These are phyloP conservation scores for Axinella damicornis DNA, from an alignment of 37 sponge, comb jelly and placozoan species.

Conservation along the genomic window DNA sequence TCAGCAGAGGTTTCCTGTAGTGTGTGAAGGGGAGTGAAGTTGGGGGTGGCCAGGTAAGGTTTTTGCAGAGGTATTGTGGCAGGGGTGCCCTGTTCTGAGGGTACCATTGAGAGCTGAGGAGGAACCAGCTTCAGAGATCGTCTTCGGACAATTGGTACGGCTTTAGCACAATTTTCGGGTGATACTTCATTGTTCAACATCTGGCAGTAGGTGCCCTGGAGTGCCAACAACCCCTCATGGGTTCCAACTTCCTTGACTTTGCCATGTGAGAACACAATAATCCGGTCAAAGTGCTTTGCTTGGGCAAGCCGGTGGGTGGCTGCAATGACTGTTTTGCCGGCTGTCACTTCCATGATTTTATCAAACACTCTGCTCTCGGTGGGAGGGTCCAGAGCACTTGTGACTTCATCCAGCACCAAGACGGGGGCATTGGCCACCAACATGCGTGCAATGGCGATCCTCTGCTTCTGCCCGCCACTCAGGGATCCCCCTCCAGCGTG, in stretches of 20 bases:
- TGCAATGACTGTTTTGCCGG: constrained; percentile 55
- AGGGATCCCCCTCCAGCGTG: constrained; percentile 25
- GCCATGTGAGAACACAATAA: constrained; percentile 64
- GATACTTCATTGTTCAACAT: constrained; percentile 10
- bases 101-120: not conserved
- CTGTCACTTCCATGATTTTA: constrained; percentile 51
- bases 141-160: constrained; percentile 8
- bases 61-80: too few relatives aligned
- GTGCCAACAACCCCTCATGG: constrained; percentile 59
- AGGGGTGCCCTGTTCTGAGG: not conserved
- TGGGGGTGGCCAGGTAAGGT: not conserved
- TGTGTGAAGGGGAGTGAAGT: not conserved
- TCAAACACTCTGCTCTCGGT: constrained; percentile 41
- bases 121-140: not conserved
- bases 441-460: constrained; percentile 68
- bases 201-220: constrained; percentile 47
- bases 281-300: constrained; percentile 55
- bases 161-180: not conserved
- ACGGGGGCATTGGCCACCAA: constrained; percentile 47
- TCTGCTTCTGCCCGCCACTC: constrained; percentile 66
- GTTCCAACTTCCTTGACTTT: constrained; percentile 55
- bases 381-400: constrained; percentile 60
- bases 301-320: constrained; percentile 56
- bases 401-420: constrained; percentile 67
- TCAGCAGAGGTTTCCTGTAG: not conserved